These are phyloP conservation scores for Emmelina monodactyla DNA, from an alignment of 2,888 invertebrate species.

Conservation along the genomic window DNA sequence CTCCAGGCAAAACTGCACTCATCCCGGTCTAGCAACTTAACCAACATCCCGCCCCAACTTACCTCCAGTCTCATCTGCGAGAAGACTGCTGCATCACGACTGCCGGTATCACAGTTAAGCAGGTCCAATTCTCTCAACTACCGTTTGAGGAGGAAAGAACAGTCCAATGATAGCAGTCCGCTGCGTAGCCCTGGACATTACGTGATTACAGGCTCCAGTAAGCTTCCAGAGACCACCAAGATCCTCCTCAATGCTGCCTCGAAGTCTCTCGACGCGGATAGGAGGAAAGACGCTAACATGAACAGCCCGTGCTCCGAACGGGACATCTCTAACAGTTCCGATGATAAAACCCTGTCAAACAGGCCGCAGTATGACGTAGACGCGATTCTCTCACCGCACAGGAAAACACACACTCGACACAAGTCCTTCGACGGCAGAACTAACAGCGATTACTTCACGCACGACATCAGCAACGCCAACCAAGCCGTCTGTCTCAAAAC, in stretches of 20 bases:
- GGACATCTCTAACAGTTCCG: slow-evolving; percentile 50
- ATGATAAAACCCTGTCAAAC: slow-evolving; percentile 53
- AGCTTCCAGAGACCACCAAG: slow-evolving; percentile 37
- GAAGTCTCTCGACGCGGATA: slow-evolving; percentile 45
- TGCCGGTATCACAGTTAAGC: slow-evolving; percentile 53
- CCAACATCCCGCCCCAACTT: slow-evolving; percentile 39
- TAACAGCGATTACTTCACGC: slow-evolving; percentile 38
- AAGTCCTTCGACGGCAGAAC: slow-evolving; percentile 59
- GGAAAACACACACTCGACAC: slow-evolving; percentile 61
- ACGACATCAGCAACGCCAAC: slow-evolving; percentile 44
- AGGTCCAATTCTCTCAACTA: slow-evolving; percentile 59
- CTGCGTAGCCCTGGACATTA: slow-evolving; percentile 53
- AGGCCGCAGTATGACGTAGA: slow-evolving; percentile 44
- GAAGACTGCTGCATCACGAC: slow-evolving; percentile 48
- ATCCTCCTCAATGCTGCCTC: slow-evolving; percentile 43
- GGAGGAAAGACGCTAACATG: slow-evolving; percentile 38
- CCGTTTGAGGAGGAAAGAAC: slow-evolving; percentile 43
- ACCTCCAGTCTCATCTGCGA: slow-evolving; percentile 53
- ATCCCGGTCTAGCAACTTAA: slow-evolving; percentile 33
- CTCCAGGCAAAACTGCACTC: slow-evolving; percentile 66
- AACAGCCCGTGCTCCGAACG: slow-evolving; percentile 49
- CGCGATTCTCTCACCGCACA: slow-evolving; percentile 44
- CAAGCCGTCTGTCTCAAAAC: slow-evolving; percentile 41
- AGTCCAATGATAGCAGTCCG: slow-evolving; percentile 47
- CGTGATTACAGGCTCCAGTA: slow-evolving; percentile 51